Evolutionary conservation across 1,140 invertebrate genomes (phyloP).

Genomic region (Metopolophium dirhodum): DNA sequence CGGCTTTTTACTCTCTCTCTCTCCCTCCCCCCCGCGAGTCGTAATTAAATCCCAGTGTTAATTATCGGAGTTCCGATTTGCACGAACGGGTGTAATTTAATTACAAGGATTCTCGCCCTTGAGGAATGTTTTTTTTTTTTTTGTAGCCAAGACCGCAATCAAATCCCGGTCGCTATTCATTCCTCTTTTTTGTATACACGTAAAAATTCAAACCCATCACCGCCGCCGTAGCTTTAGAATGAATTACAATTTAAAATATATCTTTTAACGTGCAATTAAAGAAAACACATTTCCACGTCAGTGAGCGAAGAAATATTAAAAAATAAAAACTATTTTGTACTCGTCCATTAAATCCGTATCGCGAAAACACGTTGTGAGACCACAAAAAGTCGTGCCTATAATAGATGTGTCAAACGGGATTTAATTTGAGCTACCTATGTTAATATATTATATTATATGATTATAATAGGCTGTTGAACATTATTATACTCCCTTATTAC

Average conservation of each 20-base stretch:
- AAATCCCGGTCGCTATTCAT: slow-evolving; percentile 10
- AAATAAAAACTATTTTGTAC: not conserved
- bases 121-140: slow-evolving; percentile 48
- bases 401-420: not conserved
- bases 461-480: slow-evolving; percentile 6
- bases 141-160: slow-evolving; percentile 31
- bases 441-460: too few relatives aligned
- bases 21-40: not conserved
- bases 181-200: slow-evolving; percentile 5
- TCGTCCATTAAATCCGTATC: not conserved
- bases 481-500: not conserved
- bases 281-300: not conserved
- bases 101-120: slow-evolving; percentile 34
- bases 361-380: not conserved
- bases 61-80: slow-evolving; percentile 35
- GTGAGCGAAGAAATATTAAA: not conserved
- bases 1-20: not conserved
- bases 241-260: slow-evolving; percentile 21
- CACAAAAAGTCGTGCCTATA: not conserved
- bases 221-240: not conserved
- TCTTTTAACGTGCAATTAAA: slow-evolving; percentile 31
- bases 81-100: slow-evolving; percentile 51
- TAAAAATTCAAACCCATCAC: slow-evolving; percentile 12
- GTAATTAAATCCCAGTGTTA: slow-evolving; percentile 49
- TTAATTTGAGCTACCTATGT: not conserved